Evolutionary conservation across 1,140 invertebrate species (phyloP), one percentile per base, ranked within the genome.

Genomic region (Microplitis mediator): DNA sequence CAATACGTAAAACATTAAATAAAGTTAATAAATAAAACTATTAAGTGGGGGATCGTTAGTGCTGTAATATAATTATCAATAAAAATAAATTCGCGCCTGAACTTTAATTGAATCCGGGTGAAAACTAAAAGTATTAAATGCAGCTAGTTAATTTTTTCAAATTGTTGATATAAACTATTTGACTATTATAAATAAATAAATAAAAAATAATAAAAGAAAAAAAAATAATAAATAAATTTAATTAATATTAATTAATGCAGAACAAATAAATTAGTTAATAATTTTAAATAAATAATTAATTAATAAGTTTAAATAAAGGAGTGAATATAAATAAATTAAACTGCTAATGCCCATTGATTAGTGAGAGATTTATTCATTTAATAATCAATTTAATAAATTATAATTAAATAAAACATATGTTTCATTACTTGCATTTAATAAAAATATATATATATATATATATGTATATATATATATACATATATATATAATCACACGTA

Each of bases 341-440:
- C 56, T 64, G 69, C 23, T 51, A 23, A 73, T 70, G 69, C 67
- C 71, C 75, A 75, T 77, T 69, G 74, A 75, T 75, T 75, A 76
- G 67, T 76, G 69, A 78, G 73, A 74, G 45, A 62, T 35, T 69
- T 58, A 78, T 73, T 75, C 54, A 75, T 73, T 75, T 68, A 74
- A 71, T 75, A 76, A 76, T 73, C 63, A 73, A 76, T 76, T 69
- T 69, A 52, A 32, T 60, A 39, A 73, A 72, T 63, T 23, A 23
- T 23, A 23, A 23, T 2, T 23, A 1, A 23, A 23, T 23, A 23
- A 52, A 72, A 72, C 52, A 34, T 72, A 75, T 73, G 69, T 78
- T 77, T 76, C 75, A 79, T 77, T 74, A 76, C 67, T 76, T 76
- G 69, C 76, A 79, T 79, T 78, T 74, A 76, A 70, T 75, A 75